Evolutionary conservation across 2,797 vertebrate species (phyloP), one percentile per base, ranked within the genome.

Genomic region (Helarctos malayanus): DNA sequence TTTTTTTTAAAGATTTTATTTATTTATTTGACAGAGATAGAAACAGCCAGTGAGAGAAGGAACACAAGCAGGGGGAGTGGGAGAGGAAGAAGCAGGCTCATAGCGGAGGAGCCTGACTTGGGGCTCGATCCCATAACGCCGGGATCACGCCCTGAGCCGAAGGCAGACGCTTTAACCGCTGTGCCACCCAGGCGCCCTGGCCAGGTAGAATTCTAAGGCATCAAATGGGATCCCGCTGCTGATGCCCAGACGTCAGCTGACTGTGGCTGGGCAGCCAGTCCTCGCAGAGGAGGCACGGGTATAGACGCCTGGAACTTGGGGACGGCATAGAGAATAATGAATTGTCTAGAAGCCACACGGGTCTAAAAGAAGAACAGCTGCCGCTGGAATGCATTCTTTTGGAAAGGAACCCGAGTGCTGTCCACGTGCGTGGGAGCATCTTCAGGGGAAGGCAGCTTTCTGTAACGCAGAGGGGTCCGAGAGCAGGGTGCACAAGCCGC

Each of bases 131-230:
- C 35, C 35, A 38, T 38, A 38, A 38, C 35, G 35, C 35, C 35
- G 35, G 35, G 35, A 38, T 38, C 35, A 38, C 35, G 35, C 35
- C 35, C 35, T 38, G 35, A 38, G 35, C 35, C 35, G 35, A 38
- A 38, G 35, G 35, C 35, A 38, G 35, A 38, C 35, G 35, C 35
- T 38, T 38, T 38, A 38, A 38, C 35, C 35, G 35, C 35, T 38
- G 35, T 38, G 35, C 35, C 87, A 95, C 96, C 96, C 96, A 59
- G 54, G 35, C 35, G 35, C 35, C 35, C 35, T 25, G 83, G 65
- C 81, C 91, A 81, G 61, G 95, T 95, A 94, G 96, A 98, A 94
- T 71, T 68, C 5, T 25, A 32, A 7, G 88, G 96, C 96, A 27
- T 78, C 49, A 88, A 81, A 90, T 95, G 52, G 95, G 89, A 84